Percentiles rank a stretch among this genome's conserved stretches.
Evolutionary conservation across 1,140 invertebrate genomes (phyloP).

Genomic region (fruit fly (Drosophila melanogaster)): Release_6_plus_ISO1_MT NT_037436.4:15406501-15407000

Average conservation of each 20-base stretch:
- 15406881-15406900: background rate
- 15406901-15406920: background rate
- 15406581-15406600: background rate
- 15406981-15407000: too few relatives aligned
- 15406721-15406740: background rate
- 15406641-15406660: too few relatives aligned
- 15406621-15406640: too few relatives aligned
- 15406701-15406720: background rate
- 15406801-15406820: background rate
- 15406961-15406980: too few relatives aligned
- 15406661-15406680: too few relatives aligned
- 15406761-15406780: constrained; percentile 65
- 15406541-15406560: background rate
- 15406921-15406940: too few relatives aligned
- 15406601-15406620: background rate
- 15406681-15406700: too few relatives aligned
- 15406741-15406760: constrained; percentile 61
- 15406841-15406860: background rate
- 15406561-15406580: background rate
- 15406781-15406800: constrained; percentile 37
- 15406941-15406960: too few relatives aligned
- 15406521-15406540: background rate
- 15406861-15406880: background rate
- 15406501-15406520: constrained; percentile 13
- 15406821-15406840: background rate